Conservation (phyloP, 2,113 vertebrate species). For the Limanda limanda region DNA sequence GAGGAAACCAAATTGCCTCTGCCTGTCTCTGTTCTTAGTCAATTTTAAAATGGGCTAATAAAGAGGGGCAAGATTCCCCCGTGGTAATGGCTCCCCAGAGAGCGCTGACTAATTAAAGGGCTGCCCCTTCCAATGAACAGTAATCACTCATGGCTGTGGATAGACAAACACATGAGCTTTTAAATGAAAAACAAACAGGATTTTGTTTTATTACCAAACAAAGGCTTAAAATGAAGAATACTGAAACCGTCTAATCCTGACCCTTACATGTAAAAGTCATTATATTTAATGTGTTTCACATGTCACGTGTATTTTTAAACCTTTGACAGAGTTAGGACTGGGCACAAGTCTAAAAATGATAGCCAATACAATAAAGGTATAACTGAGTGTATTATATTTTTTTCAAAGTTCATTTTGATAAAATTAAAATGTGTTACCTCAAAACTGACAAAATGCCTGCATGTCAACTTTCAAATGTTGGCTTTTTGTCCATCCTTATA, state of each 20-base stretch:
- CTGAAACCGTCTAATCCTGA: neutral
- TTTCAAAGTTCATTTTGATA: neutral
- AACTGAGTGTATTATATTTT: neutral
- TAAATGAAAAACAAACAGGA: constrained; percentile 37
- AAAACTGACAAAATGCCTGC: neutral
- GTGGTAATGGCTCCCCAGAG: constrained; percentile 79
- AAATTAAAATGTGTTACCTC: neutral
- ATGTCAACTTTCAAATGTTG: neutral
- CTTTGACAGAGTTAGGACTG: neutral
- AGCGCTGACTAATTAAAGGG: constrained; percentile 80
- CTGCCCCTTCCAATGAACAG: constrained; percentile 78
- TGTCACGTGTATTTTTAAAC: neutral
- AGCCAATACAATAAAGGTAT: neutral
- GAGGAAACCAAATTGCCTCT: constrained; percentile 69
- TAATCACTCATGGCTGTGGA: constrained; percentile 74
- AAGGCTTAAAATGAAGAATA: neutral
- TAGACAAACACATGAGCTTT: constrained; percentile 61
- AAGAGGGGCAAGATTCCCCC: constrained; percentile 82
- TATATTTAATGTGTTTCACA: neutral
- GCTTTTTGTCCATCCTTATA: neutral
- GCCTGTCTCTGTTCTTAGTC: constrained; percentile 60
- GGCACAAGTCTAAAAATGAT: neutral
- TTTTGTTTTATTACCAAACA: constrained; percentile 8
- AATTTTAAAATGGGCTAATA: constrained; percentile 86
- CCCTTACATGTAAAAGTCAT: neutral